Evolutionary conservation across 2,113 vertebrate genomes (phyloP).

Genomic region (Redunca redunca): DNA sequence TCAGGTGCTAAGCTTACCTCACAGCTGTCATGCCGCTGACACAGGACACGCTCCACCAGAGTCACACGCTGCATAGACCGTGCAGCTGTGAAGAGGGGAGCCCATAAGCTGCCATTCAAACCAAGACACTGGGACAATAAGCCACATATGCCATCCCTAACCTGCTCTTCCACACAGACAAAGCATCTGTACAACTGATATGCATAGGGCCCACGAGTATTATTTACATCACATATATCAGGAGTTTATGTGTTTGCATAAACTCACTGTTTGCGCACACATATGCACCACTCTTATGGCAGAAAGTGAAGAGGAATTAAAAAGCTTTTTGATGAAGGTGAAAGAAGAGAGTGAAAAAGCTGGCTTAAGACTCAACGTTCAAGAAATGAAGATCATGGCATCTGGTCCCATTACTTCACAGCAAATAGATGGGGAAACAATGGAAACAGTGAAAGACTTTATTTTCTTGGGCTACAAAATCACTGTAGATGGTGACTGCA

Average conservation of each 20-base stretch:
- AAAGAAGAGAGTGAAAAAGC: not conserved
- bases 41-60: not conserved
- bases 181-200: not conserved
- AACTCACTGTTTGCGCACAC: too few species aligned
- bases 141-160: not conserved
- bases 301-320: not conserved
- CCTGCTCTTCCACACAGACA: not conserved
- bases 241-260: not conserved
- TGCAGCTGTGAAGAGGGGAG: accelerated
- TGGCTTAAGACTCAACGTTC: not conserved
- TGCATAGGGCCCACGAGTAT: not conserved
- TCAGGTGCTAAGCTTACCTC: not conserved
- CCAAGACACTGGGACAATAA: not conserved
- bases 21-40: not conserved
- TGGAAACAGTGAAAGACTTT: not conserved
- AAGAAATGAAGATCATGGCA: not conserved
- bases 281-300: not conserved
- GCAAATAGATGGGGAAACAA: not conserved
- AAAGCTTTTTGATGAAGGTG: not conserved
- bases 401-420: not conserved
- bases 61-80: not conserved
- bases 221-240: not conserved
- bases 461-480: not conserved
- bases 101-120: not conserved
- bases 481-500: not conserved